Evolutionary conservation across 2,113 vertebrate genomes (phyloP).

Genomic region (Epinephelus lanceolatus): DNA sequence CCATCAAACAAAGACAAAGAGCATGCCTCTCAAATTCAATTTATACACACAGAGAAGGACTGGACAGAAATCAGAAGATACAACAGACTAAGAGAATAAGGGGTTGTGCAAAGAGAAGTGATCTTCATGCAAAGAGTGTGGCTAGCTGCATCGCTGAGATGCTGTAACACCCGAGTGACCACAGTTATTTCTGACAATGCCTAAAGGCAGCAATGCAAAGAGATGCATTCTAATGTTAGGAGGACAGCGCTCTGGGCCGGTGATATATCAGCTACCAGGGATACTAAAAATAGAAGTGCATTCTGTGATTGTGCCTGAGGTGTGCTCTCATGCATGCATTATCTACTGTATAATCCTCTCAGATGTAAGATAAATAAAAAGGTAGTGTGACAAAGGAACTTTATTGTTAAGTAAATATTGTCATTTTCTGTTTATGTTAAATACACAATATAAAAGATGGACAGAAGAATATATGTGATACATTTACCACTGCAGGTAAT

Average conservation of each 20-base stretch:
- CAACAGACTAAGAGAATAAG: background rate
- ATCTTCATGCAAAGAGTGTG: background rate
- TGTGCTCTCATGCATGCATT: slow-evolving; percentile 13
- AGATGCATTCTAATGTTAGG: slow-evolving; percentile 28
- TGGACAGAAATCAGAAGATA: background rate
- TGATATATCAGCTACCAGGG: slow-evolving; percentile 15
- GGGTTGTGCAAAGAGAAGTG: background rate
- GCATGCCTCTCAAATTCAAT: slow-evolving; percentile 3
- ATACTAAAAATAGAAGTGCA: slow-evolving; percentile 33
- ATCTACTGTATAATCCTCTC: background rate
- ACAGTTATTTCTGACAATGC: slow-evolving; percentile 30
- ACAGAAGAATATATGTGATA: background rate
- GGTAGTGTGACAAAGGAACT: background rate
- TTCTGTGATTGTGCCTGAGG: slow-evolving; percentile 1
- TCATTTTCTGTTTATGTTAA: background rate
- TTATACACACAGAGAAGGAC: background rate
- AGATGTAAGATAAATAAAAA: background rate
- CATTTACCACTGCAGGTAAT: background rate
- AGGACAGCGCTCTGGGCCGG: slow-evolving; percentile 10
- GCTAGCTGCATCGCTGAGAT: slow-evolving; percentile 10
- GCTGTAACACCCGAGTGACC: slow-evolving; percentile 9
- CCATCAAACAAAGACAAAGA: background rate
- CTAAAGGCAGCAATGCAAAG: slow-evolving; percentile 22
- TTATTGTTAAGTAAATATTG: background rate
- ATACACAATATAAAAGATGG: background rate